phyloP scores from a whole-genome alignment of 2,888 invertebrate species.

The Stenolophus ochropezus region DNA sequence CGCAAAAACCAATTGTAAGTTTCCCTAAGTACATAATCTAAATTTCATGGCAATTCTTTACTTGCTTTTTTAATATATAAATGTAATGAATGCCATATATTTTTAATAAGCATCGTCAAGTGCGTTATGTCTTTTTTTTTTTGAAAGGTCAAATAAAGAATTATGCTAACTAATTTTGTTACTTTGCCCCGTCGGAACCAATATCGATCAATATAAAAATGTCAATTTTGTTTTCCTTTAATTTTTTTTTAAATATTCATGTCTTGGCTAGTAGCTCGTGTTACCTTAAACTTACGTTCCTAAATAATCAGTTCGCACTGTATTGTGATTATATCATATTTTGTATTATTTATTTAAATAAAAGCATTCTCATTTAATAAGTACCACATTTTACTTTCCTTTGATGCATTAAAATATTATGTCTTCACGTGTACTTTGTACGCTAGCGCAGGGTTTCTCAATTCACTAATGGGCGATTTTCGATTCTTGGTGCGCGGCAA shows the following conservation, averaged over 20 bases:
- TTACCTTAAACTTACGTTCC: no score
- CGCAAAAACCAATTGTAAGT: no score
- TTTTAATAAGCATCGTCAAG: constrained; percentile 63
- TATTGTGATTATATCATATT: no score
- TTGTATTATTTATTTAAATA: constrained; percentile 64
- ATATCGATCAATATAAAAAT: constrained; percentile 64
- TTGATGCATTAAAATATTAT: no score
- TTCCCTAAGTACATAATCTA: constrained; percentile 65
- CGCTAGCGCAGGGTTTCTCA: no score
- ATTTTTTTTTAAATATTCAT: background rate
- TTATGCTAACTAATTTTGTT: constrained; percentile 64
- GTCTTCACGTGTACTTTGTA: no score
- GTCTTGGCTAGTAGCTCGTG: constrained; percentile 60
- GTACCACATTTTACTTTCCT: no score
- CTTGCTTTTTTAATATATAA: constrained; percentile 65
- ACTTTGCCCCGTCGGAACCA: constrained; percentile 65
- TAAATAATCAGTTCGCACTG: no score
- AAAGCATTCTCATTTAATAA: no score
- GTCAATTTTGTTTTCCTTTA: constrained; percentile 31
- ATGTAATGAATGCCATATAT: constrained; percentile 65
- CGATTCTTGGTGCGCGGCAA: no score
- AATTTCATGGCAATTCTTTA: constrained; percentile 62
- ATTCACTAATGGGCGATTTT: no score
- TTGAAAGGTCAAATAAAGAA: constrained; percentile 61
- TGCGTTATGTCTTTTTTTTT: constrained; percentile 60